These are phyloP conservation scores for Danaus plexippus DNA, from an alignment of 1,140 invertebrate species.

Conservation along the genomic window DNA sequence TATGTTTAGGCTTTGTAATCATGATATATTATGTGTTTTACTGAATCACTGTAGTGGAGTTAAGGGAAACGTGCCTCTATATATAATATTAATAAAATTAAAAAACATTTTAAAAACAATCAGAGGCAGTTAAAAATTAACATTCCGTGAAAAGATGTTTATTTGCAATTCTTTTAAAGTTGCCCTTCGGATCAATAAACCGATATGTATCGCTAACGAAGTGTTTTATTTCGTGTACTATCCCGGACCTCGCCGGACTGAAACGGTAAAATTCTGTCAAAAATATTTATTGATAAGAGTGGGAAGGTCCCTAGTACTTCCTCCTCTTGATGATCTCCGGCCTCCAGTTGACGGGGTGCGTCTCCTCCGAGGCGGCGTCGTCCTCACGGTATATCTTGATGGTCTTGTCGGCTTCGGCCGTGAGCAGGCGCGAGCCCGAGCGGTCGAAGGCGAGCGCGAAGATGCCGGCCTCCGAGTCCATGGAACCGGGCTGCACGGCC, in stretches of 20 bases:
- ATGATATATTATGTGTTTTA: too few relatives aligned
- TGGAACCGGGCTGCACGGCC: slow-evolving; percentile 97
- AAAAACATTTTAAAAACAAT: too few relatives aligned
- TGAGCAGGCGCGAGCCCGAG: slow-evolving; percentile 93
- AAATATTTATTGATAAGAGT: slow-evolving; percentile 20
- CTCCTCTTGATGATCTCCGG: slow-evolving; percentile 94
- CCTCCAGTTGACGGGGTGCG: slow-evolving; percentile 97
- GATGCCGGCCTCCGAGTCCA: slow-evolving; percentile 98
- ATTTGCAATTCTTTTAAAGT: too few relatives aligned
- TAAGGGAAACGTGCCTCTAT: too few relatives aligned
- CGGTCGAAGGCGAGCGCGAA: slow-evolving; percentile 97
- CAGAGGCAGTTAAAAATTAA: too few relatives aligned
- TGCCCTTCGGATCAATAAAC: too few relatives aligned
- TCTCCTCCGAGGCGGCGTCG: slow-evolving; percentile 95
- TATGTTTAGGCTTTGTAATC: too few relatives aligned
- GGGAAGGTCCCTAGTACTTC: slow-evolving; percentile 77
- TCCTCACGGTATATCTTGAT: slow-evolving; percentile 99
- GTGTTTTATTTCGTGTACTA: not conserved
- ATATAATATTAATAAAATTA: too few relatives aligned
- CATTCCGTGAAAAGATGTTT: too few relatives aligned
- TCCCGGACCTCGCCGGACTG: slow-evolving; percentile 2
- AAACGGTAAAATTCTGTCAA: slow-evolving; percentile 7
- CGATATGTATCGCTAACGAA: too few relatives aligned
- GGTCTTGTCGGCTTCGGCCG: slow-evolving; percentile 98
- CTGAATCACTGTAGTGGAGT: too few relatives aligned